These are phyloP conservation scores for Hippoglossus stenolepis DNA, from an alignment of 2,113 vertebrate species.

Conservation along the genomic window DNA sequence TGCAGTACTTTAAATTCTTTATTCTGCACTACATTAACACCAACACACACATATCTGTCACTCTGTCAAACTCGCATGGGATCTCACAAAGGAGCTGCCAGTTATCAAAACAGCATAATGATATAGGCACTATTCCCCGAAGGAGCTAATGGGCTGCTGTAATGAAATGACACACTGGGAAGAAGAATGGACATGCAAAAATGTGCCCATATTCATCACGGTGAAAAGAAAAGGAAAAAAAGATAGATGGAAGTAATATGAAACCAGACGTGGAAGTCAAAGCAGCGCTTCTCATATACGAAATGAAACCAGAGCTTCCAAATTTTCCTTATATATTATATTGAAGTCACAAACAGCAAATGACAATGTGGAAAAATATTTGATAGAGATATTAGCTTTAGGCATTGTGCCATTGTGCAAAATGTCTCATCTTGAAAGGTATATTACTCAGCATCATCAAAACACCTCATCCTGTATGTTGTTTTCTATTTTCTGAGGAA, in stretches of 20 bases:
- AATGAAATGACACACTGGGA: slow-evolving; percentile 42
- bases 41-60: slow-evolving; percentile 13
- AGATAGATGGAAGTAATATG: slow-evolving; percentile 28
- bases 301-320: slow-evolving; percentile 11
- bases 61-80: background rate
- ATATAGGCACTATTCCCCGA: slow-evolving; percentile 32
- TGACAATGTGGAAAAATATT: background rate
- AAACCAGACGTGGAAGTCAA: slow-evolving; percentile 8
- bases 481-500: too few species aligned
- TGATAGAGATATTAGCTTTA: background rate
- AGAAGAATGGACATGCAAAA: slow-evolving; percentile 46
- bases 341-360: background rate
- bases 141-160: slow-evolving; percentile 45
- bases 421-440: too few species aligned
- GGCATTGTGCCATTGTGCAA: background rate
- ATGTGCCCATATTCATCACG: slow-evolving; percentile 17
- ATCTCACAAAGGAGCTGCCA: slow-evolving; percentile 19
- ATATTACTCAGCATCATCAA: too few species aligned
- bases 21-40: slow-evolving; percentile 3
- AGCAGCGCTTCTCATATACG: slow-evolving; percentile 4
- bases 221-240: slow-evolving; percentile 15
- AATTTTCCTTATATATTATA: background rate
- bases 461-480: too few species aligned
- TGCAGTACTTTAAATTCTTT: background rate
- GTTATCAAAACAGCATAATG: slow-evolving; percentile 29